phyloP scores from a whole-genome alignment of 2,113 vertebrate species.

The Oostethus manadensis region DNA sequence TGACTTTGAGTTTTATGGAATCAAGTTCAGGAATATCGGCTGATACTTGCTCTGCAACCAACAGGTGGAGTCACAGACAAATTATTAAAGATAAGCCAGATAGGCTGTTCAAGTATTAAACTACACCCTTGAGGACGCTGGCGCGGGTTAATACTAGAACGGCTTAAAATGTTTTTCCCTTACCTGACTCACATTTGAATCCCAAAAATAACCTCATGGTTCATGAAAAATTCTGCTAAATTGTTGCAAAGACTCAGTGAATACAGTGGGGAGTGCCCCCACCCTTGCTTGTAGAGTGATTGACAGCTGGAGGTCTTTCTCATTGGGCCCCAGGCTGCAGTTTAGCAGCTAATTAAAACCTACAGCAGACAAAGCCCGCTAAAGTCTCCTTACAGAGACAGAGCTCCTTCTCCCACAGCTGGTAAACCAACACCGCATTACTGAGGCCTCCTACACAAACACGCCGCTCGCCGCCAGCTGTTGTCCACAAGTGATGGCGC shows the following conservation, averaged over 20 bases:
- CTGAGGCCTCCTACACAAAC: conserved; percentile 60
- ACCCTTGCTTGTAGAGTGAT: conserved; percentile 48
- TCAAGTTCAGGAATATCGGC: background rate
- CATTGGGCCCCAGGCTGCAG: conserved; percentile 61
- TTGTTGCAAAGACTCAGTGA: background rate
- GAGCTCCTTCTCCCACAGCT: conserved; percentile 51
- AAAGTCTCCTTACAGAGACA: conserved; percentile 61
- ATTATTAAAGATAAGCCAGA: background rate
- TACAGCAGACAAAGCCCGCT: conserved; percentile 65
- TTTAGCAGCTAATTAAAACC: conserved; percentile 80
- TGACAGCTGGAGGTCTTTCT: conserved; percentile 65
- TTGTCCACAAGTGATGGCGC: conserved; percentile 29
- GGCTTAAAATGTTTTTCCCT: background rate
- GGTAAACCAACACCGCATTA: conserved; percentile 67
- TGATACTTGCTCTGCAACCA: conserved; percentile 7
- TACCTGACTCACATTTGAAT: background rate
- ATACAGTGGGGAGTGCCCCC: background rate
- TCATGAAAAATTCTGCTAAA: no score
- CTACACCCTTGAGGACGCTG: no score
- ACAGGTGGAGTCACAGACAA: conserved; percentile 53
- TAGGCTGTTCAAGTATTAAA: no score
- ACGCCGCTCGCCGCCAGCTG: conserved; percentile 59
- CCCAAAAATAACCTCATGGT: background rate
- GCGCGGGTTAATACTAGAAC: background rate
- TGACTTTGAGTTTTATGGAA: no score